Evolutionary conservation across 2,113 vertebrate species (phyloP).

Genomic region (Pycnonotus jocosus): DNA sequence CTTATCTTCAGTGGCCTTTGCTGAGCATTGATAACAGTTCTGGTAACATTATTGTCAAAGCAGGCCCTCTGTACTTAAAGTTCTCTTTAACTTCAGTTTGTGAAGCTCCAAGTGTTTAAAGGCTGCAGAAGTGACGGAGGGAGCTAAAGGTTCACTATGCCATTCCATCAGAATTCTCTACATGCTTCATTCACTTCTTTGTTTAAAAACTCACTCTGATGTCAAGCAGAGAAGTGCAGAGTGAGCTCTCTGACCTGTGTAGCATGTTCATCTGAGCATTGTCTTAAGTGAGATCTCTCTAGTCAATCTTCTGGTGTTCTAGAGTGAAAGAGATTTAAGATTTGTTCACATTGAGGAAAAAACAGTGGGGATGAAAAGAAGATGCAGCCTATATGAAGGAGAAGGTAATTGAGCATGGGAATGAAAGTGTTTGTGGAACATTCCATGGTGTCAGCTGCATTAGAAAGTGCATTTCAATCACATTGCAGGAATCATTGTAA

Average conservation of each 20-base stretch:
- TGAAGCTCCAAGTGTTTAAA: not conserved
- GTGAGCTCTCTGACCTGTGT: not conserved
- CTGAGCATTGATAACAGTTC: not conserved
- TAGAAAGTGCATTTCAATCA: not conserved
- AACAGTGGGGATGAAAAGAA: slow-evolving; percentile 51
- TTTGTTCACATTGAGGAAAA: slow-evolving; percentile 60
- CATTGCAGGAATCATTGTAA: not conserved
- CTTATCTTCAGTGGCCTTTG: not conserved
- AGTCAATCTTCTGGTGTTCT: not conserved
- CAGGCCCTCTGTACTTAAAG: not conserved
- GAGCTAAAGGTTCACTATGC: not conserved
- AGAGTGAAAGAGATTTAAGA: slow-evolving; percentile 69
- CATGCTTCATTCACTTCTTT: not conserved
- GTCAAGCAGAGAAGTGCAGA: not conserved
- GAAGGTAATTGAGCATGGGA: slow-evolving; percentile 32
- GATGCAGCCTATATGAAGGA: slow-evolving; percentile 25
- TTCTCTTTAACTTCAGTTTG: not conserved
- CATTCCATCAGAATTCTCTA: not conserved
- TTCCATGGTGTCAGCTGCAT: not conserved
- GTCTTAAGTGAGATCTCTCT: not conserved
- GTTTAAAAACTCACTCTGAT: not conserved
- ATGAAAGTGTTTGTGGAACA: slow-evolving; percentile 3
- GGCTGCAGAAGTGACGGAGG: not conserved
- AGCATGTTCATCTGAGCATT: not conserved
- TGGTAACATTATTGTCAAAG: not conserved